Evolutionary conservation across 2,888 invertebrate species (phyloP).

Genomic region (Adineta ricciae): DNA sequence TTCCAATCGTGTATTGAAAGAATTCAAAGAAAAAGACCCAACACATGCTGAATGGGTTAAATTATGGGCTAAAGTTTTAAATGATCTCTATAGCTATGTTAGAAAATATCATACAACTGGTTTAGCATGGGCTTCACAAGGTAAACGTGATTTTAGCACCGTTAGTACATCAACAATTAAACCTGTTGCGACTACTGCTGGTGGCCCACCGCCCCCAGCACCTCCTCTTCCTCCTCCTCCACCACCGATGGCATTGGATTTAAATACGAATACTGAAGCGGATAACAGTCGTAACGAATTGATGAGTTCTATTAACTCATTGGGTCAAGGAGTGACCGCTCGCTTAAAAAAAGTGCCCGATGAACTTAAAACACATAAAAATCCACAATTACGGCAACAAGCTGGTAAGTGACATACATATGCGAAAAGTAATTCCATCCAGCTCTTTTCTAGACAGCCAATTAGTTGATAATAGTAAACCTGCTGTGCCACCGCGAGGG

Average conservation of each 20-base stretch:
- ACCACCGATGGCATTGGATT: conserved; percentile 35
- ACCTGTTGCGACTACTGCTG: not conserved
- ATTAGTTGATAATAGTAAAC: conserved; percentile 37
- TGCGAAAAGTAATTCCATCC: not conserved
- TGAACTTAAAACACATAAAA: conserved; percentile 98
- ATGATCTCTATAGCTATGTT: conserved; percentile 75
- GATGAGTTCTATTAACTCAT: conserved; percentile 80
- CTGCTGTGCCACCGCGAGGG: not conserved
- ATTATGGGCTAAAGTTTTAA: conserved; percentile 75
- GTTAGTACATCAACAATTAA: not conserved
- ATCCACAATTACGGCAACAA: conserved; percentile 64
- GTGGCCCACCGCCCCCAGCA: conserved; percentile 31
- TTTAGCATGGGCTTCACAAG: conserved; percentile 67
- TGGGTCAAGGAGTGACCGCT: conserved; percentile 64
- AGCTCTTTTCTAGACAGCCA: not conserved
- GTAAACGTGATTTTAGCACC: conserved; percentile 41
- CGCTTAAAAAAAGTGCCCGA: conserved; percentile 61
- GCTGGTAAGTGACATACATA: not conserved
- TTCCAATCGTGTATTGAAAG: conserved; percentile 90
- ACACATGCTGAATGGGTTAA: conserved; percentile 88
- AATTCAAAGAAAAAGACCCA: conserved; percentile 88
- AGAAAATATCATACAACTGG: conserved; percentile 92
- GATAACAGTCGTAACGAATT: conserved; percentile 58
- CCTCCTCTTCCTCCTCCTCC: conserved; percentile 56
- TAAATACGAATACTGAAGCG: conserved; percentile 41